Base-by-base conservation (phyloP, 2,113 vertebrate species). In the Cichladusa arquata region DNA sequence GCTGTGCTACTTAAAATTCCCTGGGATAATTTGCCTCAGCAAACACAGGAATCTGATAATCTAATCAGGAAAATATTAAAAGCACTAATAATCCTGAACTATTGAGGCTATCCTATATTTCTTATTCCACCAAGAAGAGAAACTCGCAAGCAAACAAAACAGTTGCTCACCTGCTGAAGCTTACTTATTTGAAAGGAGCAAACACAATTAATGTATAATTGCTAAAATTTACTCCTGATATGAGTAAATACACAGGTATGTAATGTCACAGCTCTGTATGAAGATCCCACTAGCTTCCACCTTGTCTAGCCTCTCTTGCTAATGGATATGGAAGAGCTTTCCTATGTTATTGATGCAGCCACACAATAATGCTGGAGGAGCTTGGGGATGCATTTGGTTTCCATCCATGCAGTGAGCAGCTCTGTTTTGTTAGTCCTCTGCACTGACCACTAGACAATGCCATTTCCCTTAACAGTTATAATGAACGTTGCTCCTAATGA, bases 351-450 rank as follows among this genome's bases (percentile, higher is more conserved):
- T 50, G 57, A 82, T 53, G 51, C n/a, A 71, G 60, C n/a, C 2
- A 0, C 31, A 17, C 1, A 1, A 44, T 13, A 31, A n/a, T 13
- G 40, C 2, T 0, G 7, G 36, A 78, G 62, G n/a, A 85, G 25
- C 19, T 9, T 14, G 3, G 54, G 33, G 33, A 34, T 4, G 9
- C 23, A 50, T 57, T 66, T 56, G 40, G 12, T 66, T 91, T 71
- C 66, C 34, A 34, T 33, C 29, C 20, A 61, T 50, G 69, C 64
- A 33, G 31, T 33, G 58, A 45, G 54, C 51, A 86, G 38, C 42
- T 87, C 34, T 42, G 40, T 22, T 70, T 64, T 14, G 12, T 69
- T 48, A 77, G 54, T 80, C 33, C 33, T 57, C 45, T 58, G 64
- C 34, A 16, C 51, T 54, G 38, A 81, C 36, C 61, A n/a, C 11